A percentile compares a stretch with the other conserved stretches of the same genome.
Evolutionary conservation across 2,113 vertebrate genomes (phyloP).

Genomic region (Naja naja): DNA sequence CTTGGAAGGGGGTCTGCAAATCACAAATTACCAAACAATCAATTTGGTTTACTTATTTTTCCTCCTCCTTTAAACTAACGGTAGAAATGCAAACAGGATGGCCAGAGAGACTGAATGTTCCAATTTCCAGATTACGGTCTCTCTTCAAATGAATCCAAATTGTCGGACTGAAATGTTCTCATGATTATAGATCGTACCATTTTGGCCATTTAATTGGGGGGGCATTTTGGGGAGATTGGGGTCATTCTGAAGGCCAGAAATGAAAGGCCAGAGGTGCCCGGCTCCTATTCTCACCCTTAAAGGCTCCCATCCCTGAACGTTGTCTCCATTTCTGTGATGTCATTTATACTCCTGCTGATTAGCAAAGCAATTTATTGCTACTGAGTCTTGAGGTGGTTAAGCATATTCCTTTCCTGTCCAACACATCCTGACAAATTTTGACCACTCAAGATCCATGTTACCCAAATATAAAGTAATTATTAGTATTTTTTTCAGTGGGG

Average conservation of each 20-base stretch:
- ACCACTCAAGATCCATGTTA: background rate
- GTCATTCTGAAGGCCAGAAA: background rate
- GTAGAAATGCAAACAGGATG: background rate
- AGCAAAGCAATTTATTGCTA: background rate
- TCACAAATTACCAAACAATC: background rate
- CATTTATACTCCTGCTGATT: background rate
- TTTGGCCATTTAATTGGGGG: background rate
- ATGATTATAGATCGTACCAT: background rate
- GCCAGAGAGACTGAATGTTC: background rate
- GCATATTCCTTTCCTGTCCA: background rate
- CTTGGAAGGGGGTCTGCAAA: background rate
- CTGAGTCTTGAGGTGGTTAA: background rate
- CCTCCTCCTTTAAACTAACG: background rate
- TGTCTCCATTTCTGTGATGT: background rate
- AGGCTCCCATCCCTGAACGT: background rate
- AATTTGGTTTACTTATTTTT: background rate
- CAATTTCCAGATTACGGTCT: background rate
- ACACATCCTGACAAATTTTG: background rate
- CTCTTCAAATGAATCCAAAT: background rate
- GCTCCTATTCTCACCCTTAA: background rate
- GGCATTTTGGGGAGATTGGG: background rate
- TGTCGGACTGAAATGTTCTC: background rate
- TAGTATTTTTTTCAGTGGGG: background rate
- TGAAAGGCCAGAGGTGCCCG: background rate
- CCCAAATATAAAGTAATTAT: background rate